These are phyloP conservation scores for Leontocebus nigricollis DNA, from an alignment of 2,797 vertebrate genomes.

Conservation along the genomic window DNA sequence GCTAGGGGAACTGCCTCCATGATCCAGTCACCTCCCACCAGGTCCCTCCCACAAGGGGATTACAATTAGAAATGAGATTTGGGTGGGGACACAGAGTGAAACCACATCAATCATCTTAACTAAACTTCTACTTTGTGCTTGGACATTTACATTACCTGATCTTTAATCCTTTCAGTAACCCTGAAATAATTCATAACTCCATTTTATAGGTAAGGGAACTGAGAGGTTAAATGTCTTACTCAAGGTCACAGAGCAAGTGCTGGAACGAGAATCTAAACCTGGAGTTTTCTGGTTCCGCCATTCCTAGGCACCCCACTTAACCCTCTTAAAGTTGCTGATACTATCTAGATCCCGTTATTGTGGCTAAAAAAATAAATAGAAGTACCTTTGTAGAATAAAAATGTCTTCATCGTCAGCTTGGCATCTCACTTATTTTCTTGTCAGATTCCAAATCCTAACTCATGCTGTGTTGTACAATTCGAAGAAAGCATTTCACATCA, in stretches of 20 bases:
- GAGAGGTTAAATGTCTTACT: background rate
- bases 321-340: background rate
- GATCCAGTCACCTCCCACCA: no score
- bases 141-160: background rate
- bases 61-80: no score
- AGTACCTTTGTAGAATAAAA: background rate
- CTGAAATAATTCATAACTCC: background rate
- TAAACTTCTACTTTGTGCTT: background rate
- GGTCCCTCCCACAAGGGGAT: no score
- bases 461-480: conserved; percentile 44
- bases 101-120: background rate
- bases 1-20: no score
- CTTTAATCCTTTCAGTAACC: background rate
- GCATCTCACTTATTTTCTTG: conserved; percentile 68
- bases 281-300: background rate
- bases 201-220: background rate
- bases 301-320: background rate
- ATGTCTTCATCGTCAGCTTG: background rate
- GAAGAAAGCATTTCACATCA: conserved; percentile 71
- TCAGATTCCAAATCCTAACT: conserved; percentile 64
- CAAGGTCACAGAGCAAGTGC: background rate
- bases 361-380: background rate
- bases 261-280: background rate
- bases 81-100: background rate
- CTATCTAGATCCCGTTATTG: background rate